Percentiles rank a stretch among this genome's conserved stretches.
Evolutionary conservation across 30 jellyfish, hydroid and myxozoan genomes (phyloP).

Genomic region (Turritopsis rubra): DNA sequence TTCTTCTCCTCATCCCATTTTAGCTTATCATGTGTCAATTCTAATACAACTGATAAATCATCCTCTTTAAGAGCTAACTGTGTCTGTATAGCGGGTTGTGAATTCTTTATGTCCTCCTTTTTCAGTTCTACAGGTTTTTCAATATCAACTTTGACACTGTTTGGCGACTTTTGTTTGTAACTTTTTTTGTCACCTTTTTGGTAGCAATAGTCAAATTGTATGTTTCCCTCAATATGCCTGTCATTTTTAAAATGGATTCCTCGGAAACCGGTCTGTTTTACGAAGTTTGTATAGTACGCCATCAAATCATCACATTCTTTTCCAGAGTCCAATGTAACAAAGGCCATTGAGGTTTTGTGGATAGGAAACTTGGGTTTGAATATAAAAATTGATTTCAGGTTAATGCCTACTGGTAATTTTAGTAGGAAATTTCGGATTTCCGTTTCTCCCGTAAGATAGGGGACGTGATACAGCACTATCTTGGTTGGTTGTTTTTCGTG

Average conservation of each 20-base stretch:
- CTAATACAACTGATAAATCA: background rate
- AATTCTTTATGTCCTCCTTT: background rate
- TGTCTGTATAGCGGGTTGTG: background rate
- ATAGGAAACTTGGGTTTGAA: background rate
- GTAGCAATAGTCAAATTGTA: background rate
- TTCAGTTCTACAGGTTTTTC: background rate
- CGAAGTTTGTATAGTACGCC: background rate
- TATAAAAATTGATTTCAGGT: background rate
- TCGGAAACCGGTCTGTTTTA: background rate
- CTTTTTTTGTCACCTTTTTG: background rate
- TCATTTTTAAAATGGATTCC: background rate
- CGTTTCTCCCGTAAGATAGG: background rate
- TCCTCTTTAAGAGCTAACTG: background rate
- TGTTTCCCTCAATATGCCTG: background rate
- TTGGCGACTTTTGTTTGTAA: background rate
- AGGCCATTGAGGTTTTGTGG: background rate
- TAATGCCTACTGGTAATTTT: background rate
- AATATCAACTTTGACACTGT: background rate
- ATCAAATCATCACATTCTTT: background rate
- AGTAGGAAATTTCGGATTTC: background rate
- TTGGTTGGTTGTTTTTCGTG: background rate
- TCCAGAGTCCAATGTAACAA: background rate
- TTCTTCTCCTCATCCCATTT: conserved; percentile 8
- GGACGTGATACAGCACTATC: background rate
- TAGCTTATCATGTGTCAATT: background rate